A percentile compares a stretch with the other conserved stretches of the same genome.
phyloP scores from a whole-genome alignment of 2,797 vertebrate species.

The Sebastes variabilis region DNA sequence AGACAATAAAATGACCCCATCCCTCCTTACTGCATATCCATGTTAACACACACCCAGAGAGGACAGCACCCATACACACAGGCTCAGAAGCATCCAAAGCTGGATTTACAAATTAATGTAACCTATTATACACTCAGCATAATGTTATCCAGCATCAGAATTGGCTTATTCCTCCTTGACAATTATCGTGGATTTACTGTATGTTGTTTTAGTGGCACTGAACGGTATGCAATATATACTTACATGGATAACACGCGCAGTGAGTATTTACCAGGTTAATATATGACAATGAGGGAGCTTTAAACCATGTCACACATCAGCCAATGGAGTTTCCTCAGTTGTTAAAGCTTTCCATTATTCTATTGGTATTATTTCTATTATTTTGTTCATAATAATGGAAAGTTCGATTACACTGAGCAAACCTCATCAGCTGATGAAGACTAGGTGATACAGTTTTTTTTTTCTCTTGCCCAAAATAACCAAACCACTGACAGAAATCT shows the following conservation, averaged over 20 bases:
- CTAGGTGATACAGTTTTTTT: no score
- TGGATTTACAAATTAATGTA: neutral
- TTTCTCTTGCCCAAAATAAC: neutral
- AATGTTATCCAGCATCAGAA: neutral
- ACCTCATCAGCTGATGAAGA: neutral
- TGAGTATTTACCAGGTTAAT: neutral
- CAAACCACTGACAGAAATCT: neutral
- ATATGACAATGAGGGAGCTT: neutral
- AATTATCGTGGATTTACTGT: neutral
- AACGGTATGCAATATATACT: neutral
- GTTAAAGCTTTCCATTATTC: neutral
- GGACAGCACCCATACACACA: neutral
- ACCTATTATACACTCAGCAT: neutral
- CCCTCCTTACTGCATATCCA: neutral
- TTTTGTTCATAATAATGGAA: neutral
- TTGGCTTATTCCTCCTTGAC: neutral
- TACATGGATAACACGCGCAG: neutral
- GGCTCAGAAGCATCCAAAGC: neutral
- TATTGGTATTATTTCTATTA: neutral
- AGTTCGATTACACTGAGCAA: neutral
- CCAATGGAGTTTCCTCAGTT: neutral
- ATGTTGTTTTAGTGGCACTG: neutral
- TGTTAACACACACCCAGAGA: constrained; percentile 1
- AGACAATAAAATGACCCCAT: constrained; percentile 1
- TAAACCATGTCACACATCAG: neutral